phyloP scores from a whole-genome alignment of 2,888 invertebrate species.

The Nysson spinosus region DNA sequence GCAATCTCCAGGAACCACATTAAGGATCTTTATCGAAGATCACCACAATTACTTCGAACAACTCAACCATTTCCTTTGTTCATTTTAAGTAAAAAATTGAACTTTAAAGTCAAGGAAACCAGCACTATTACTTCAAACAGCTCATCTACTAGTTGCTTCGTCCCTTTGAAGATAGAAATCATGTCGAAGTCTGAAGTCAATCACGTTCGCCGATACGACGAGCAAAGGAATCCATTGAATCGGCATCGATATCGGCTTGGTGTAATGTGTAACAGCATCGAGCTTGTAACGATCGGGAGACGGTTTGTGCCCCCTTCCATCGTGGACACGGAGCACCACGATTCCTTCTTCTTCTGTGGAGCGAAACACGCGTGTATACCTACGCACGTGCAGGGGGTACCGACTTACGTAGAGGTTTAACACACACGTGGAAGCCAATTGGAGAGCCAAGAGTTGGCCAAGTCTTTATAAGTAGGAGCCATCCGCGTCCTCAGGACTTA shows the following conservation, averaged over 20 bases:
- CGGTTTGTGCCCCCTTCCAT: constrained; percentile 70
- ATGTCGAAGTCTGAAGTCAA: neutral
- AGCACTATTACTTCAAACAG: too few species aligned
- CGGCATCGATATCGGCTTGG: constrained; percentile 18
- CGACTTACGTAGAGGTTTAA: constrained; percentile 43
- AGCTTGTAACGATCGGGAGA: constrained; percentile 71
- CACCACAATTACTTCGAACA: too few species aligned
- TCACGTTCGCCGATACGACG: neutral
- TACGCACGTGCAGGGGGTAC: constrained; percentile 55
- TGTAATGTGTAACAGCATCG: constrained; percentile 68
- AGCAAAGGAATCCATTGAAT: neutral
- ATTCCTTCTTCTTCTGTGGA: constrained; percentile 67
- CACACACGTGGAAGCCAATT: constrained; percentile 67
- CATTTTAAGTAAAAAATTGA: too few species aligned
- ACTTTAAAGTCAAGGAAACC: too few species aligned
- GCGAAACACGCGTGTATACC: constrained; percentile 55
- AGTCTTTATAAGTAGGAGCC: constrained; percentile 77
- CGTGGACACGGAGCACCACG: constrained; percentile 57
- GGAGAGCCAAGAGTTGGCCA: constrained; percentile 72
- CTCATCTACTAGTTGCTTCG: too few species aligned
- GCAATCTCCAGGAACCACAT: too few species aligned
- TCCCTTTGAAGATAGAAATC: too few species aligned
- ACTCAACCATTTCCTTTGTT: too few species aligned
- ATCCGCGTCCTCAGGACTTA: constrained; percentile 77
- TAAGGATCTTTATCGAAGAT: too few species aligned